Evolutionary conservation across 2,113 vertebrate genomes (phyloP).

Genomic region (Prionailurus bengalensis): DNA sequence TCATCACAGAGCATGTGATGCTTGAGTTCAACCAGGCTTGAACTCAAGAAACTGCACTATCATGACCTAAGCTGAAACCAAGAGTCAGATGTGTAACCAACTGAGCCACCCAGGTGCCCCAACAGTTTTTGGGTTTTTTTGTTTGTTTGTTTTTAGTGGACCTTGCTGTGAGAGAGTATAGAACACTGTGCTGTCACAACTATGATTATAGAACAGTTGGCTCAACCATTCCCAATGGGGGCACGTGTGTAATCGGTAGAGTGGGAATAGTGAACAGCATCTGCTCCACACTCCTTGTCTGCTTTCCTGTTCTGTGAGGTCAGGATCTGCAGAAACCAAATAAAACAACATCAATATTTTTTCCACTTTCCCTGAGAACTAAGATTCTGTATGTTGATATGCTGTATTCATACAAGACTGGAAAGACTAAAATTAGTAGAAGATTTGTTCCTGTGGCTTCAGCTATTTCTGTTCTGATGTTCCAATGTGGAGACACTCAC

Average conservation of each 20-base stretch:
- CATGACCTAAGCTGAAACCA: too few relatives aligned
- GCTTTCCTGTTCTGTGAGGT: not conserved
- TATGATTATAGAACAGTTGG: not conserved
- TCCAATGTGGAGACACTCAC: not conserved
- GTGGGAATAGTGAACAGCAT: not conserved
- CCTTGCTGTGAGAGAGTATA: not conserved
- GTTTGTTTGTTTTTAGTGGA: not conserved
- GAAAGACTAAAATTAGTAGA: not conserved
- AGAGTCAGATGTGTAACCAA: too few relatives aligned
- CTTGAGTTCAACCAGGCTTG: too few relatives aligned
- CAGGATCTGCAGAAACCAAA: not conserved
- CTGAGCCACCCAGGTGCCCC: too few relatives aligned
- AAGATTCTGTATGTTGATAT: not conserved
- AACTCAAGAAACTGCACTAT: too few relatives aligned
- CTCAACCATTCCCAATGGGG: accelerated
- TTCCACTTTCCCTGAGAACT: not conserved
- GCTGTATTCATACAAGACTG: not conserved
- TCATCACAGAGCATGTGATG: too few relatives aligned
- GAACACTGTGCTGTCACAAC: not conserved
- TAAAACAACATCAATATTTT: not conserved
- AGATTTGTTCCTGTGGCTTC: not conserved
- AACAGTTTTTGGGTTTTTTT: too few relatives aligned
- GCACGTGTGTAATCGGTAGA: not conserved
- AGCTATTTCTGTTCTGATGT: not conserved
- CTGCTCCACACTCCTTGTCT: accelerated